A percentile compares a stretch with the other conserved stretches of the same genome.
Evolutionary conservation across 2,797 vertebrate species (phyloP).

Genomic region (Phrynocephalus guinanensis): DNA sequence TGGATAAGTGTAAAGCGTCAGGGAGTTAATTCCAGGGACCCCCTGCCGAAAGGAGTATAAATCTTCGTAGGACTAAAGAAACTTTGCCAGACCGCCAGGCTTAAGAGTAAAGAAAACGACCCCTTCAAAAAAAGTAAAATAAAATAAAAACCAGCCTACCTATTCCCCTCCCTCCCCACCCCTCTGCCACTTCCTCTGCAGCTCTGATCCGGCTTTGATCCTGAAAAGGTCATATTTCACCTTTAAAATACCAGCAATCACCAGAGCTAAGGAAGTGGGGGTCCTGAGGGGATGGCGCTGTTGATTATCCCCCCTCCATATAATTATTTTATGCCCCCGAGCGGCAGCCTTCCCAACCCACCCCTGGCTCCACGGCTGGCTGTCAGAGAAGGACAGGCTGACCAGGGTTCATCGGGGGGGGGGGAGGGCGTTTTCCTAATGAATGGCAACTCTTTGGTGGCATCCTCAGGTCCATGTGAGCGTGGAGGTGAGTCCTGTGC

Average conservation of each 20-base stretch:
- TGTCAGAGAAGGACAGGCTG: constrained; percentile 50
- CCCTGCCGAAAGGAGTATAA: constrained; percentile 78
- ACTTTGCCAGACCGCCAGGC: constrained; percentile 73
- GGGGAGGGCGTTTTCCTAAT: constrained; percentile 30
- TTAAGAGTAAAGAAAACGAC: constrained; percentile 48
- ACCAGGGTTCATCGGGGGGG: constrained; percentile 56
- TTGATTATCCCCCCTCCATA: constrained; percentile 72
- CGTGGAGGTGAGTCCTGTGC: not conserved
- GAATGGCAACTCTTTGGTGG: not conserved
- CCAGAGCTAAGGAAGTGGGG: constrained; percentile 70
- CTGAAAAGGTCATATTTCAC: constrained; percentile 81
- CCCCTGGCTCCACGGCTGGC: constrained; percentile 46
- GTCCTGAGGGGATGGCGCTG: constrained; percentile 68
- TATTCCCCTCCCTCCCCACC: not conserved
- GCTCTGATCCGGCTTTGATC: constrained; percentile 77
- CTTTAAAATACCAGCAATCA: constrained; percentile 79
- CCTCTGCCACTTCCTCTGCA: constrained; percentile 65
- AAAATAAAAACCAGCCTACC: constrained; percentile 43
- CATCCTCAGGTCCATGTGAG: too few relatives aligned
- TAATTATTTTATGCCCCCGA: constrained; percentile 74
- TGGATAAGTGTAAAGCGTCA: constrained; percentile 64
- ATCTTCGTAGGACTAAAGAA: constrained; percentile 80
- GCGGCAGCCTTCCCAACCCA: not conserved
- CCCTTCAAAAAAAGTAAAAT: too few relatives aligned
- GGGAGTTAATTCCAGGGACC: constrained; percentile 70